These are phyloP conservation scores for Epicampocera succincta DNA, from an alignment of 2,888 invertebrate genomes.

Conservation along the genomic window DNA sequence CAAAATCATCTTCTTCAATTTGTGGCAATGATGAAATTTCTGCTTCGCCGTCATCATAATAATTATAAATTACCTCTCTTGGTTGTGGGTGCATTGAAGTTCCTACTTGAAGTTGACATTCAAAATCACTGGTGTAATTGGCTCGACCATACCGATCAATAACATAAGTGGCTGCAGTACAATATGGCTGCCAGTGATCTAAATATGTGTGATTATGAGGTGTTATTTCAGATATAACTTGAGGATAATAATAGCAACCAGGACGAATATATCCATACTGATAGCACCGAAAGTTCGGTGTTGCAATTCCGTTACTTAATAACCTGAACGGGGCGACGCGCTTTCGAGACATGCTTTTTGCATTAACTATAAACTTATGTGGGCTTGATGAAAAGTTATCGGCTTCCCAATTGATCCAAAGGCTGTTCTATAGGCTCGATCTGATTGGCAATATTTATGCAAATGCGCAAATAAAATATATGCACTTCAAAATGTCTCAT, in stretches of 20 bases:
- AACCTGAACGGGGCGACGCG: constrained; percentile 22
- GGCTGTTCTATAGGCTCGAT: constrained; percentile 71
- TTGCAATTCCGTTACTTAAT: constrained; percentile 12
- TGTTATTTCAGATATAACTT: constrained; percentile 51
- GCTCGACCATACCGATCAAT: constrained; percentile 70
- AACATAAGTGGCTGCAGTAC: constrained; percentile 71
- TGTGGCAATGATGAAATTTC: constrained; percentile 50
- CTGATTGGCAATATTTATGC: constrained; percentile 74
- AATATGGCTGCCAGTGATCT: constrained; percentile 65
- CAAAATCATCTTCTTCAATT: constrained; percentile 61
- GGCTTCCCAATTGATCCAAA: constrained; percentile 58
- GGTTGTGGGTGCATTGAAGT: constrained; percentile 17
- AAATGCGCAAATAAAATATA: constrained; percentile 76
- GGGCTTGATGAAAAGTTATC: not conserved
- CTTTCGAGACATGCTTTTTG: constrained; percentile 59
- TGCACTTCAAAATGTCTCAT: constrained; percentile 75
- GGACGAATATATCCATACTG: constrained; percentile 74
- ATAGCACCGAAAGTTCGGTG: constrained; percentile 65
- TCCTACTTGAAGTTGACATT: constrained; percentile 70
- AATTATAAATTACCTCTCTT: constrained; percentile 52
- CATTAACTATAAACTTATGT: constrained; percentile 4
- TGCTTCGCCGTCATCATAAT: constrained; percentile 43
- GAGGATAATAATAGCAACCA: constrained; percentile 73
- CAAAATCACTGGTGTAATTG: constrained; percentile 72
- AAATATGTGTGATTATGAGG: constrained; percentile 59